A percentile compares a stretch with the other conserved stretches of the same genome.
Conservation (phyloP, 2,797 vertebrate species). For the Vireo griseus region DNA sequence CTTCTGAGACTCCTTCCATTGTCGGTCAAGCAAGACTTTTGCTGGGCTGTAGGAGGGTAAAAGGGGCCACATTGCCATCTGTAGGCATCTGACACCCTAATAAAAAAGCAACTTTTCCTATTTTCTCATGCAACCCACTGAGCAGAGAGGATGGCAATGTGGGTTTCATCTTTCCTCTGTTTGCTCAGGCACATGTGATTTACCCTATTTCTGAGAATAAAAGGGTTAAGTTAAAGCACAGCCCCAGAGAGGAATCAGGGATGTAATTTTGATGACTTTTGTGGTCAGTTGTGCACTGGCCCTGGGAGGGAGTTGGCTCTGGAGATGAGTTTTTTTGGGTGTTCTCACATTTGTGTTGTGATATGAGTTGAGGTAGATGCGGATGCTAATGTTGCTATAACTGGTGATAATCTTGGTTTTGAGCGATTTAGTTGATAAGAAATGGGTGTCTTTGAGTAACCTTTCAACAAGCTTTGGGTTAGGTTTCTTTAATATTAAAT, state of each 20-base stretch:
- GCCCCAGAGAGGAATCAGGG: neutral
- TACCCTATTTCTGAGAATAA: neutral
- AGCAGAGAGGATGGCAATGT: neutral
- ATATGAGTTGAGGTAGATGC: slow-evolving; percentile 33
- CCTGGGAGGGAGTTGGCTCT: neutral
- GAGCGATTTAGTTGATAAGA: slow-evolving; percentile 34
- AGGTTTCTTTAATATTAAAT: neutral
- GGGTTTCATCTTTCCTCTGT: neutral
- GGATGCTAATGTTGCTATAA: slow-evolving; percentile 15
- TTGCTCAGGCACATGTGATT: neutral
- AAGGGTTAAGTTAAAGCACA: neutral
- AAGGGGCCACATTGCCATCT: neutral
- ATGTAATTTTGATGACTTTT: neutral
- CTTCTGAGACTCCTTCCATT: neutral
- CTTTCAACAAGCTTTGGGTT: neutral
- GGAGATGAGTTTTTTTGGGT: neutral
- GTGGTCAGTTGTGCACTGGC: neutral
- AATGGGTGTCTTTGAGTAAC: slow-evolving; percentile 7
- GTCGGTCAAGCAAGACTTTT: neutral
- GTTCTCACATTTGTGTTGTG: slow-evolving; percentile 9
- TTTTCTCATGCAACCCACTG: neutral
- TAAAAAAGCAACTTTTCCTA: neutral
- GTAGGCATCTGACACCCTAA: neutral
- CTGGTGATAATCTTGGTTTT: slow-evolving; percentile 37
- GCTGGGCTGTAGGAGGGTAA: neutral